phyloP scores from a whole-genome alignment of 92 coral and sea anemone species.

The Hydrozoanthus gracilis region DNA sequence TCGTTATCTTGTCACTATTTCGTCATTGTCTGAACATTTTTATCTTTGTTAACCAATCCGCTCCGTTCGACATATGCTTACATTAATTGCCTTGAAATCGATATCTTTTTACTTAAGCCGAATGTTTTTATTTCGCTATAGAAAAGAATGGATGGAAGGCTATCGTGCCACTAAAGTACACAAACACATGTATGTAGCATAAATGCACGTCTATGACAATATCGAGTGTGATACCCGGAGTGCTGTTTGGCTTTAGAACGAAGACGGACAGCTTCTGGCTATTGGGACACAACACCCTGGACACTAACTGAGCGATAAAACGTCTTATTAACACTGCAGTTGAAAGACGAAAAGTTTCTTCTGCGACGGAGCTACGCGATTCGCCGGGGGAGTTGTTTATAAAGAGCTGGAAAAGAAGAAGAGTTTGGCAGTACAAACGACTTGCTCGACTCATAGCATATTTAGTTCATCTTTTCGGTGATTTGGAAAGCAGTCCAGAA shows the following conservation, averaged over 20 bases:
- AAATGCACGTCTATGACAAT: neutral
- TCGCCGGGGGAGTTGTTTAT: conserved; percentile 23
- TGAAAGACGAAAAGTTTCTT: conserved; percentile 30
- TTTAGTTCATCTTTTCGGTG: neutral
- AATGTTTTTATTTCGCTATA: conserved; percentile 42
- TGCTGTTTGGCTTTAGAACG: conserved; percentile 7
- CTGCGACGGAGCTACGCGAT: conserved; percentile 4
- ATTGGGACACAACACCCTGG: conserved; percentile 24
- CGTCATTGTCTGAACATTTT: conserved; percentile 39
- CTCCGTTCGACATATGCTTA: conserved; percentile 36
- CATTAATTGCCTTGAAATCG: conserved; percentile 44
- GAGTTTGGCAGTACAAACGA: neutral
- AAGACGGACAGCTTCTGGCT: conserved; percentile 4
- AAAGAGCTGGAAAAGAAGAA: neutral
- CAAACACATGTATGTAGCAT: conserved; percentile 13
- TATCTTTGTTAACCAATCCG: conserved; percentile 35
- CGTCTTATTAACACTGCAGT: conserved; percentile 31
- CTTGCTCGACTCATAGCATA: too few relatives aligned
- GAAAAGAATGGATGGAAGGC: conserved; percentile 26
- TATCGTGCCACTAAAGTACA: conserved; percentile 30
- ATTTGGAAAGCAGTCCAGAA: neutral
- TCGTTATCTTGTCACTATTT: conserved; percentile 42
- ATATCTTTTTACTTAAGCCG: conserved; percentile 19
- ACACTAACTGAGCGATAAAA: conserved; percentile 48
- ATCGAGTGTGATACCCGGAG: conserved; percentile 29